These are phyloP conservation scores for Cheilosia urbana DNA, from an alignment of 2,888 invertebrate genomes.

Conservation along the genomic window DNA sequence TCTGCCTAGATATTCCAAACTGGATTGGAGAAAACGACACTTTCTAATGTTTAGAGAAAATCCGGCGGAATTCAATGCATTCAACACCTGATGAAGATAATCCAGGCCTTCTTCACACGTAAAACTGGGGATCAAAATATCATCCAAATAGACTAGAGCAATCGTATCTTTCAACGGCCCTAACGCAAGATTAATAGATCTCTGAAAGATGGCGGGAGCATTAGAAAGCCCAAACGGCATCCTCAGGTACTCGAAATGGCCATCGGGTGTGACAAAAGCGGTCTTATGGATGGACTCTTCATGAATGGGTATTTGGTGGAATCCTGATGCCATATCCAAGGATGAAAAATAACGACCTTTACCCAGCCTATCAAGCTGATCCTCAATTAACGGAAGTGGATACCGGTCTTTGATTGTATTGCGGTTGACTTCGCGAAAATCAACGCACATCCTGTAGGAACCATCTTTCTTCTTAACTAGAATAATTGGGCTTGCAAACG, in stretches of 20 bases:
- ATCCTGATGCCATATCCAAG: no score
- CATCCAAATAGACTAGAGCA: constrained; percentile 15
- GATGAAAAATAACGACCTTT: constrained; percentile 32
- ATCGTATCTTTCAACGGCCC: no score
- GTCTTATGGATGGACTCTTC: no score
- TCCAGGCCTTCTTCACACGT: constrained; percentile 22
- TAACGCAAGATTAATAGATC: constrained; percentile 1
- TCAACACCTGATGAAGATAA: constrained; percentile 6
- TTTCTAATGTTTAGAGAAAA: no score
- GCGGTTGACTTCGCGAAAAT: constrained; percentile 27
- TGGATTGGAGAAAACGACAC: no score
- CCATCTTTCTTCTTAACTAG: no score
- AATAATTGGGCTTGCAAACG: no score
- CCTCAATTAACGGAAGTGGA: constrained; percentile 46
- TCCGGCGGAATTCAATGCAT: constrained; percentile 18
- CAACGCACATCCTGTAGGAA: constrained; percentile 46
- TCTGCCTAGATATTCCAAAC: no score
- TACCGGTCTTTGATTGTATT: constrained; percentile 33
- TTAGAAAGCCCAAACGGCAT: no score
- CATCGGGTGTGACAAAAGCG: no score
- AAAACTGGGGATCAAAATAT: constrained; percentile 25
- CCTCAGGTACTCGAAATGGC: no score
- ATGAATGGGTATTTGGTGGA: no score
- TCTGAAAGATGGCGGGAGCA: constrained; percentile 9
- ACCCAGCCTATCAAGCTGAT: constrained; percentile 40